Conservation (phyloP, 2,888 invertebrate genomes). For the Boloria selene region DNA sequence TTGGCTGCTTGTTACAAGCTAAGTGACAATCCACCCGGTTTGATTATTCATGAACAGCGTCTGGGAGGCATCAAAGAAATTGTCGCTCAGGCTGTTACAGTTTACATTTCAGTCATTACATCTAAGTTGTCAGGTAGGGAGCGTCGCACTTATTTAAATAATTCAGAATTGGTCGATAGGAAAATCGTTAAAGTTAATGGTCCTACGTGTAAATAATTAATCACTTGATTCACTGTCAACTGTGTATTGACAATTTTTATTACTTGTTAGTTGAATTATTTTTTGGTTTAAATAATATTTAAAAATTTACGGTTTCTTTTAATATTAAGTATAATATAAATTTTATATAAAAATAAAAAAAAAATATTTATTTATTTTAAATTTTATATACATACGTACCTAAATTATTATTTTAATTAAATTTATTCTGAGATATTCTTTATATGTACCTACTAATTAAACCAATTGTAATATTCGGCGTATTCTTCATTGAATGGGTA, state of each 20-base stretch:
- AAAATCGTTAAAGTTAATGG: neutral
- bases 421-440: no score
- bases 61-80: conserved; percentile 33
- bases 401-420: no score
- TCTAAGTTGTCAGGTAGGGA: neutral
- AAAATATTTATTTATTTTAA: no score
- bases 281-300: neutral
- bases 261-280: neutral
- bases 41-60: conserved; percentile 36
- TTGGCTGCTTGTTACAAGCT: conserved; percentile 23
- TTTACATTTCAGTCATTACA: conserved; percentile 13
- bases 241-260: neutral
- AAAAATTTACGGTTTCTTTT: no score
- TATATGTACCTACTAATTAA: no score
- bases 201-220: neutral
- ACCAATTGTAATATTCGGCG: no score
- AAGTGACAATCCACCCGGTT: conserved; percentile 34
- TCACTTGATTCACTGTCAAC: neutral
- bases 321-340: no score
- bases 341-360: no score
- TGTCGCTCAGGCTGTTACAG: conserved; percentile 23
- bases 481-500: neutral
- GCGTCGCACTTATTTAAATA: neutral
- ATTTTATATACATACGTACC: no score
- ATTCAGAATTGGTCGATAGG: neutral